Evolutionary conservation across 2,888 invertebrate species (phyloP), one percentile per base, ranked within the genome.

Genomic region (Machimus atricapillus): DNA sequence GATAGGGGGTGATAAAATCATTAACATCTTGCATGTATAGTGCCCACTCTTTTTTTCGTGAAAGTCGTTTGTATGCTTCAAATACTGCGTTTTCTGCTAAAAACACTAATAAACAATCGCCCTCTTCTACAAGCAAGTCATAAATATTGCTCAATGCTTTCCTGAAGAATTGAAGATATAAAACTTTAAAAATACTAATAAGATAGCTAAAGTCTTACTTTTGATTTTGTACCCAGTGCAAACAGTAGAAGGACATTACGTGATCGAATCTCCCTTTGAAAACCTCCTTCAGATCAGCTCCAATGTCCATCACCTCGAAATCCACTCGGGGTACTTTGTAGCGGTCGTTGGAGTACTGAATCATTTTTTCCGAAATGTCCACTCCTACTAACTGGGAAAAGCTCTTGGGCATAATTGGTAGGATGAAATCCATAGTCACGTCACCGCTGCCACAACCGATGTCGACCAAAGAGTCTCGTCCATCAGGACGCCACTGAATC

Each of bases 141-240:
- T 94, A 94, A 85, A 97, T 95, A 90, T 96, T 96, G 86, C 92
- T 92, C 86, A 96, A 93, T 0, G 95, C 95, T 89, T 92, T 92
- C 89, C 94, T 96, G 92, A 76, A 93, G 93, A 37, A n/a, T 76
- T n/a, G 12, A 16, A 37, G 3, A 16, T 31, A 40, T 27, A 34
- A 27, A 46, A 9, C 27, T 23, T 79, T 37, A 19, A 43, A 14
- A 40, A 9, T 19, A 34, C 7, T 34, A 7, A 73, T 19, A 16
- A 27, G 2, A 43, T 43, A 85, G 1, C 23, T 7, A 43, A 27
- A 74, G 23, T 16, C 94, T 93, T 93, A 96, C 96, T 94, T 94
- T 91, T 96, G 95, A 90, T 96, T 94, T 89, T 94, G 94, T 46
- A 97, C 94, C 97, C 97, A 97, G 90, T 97, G 96, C 4, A 97